Conservation (phyloP, 92 coral and sea anemone genomes). For the Palythoa grandiflora region DNA sequence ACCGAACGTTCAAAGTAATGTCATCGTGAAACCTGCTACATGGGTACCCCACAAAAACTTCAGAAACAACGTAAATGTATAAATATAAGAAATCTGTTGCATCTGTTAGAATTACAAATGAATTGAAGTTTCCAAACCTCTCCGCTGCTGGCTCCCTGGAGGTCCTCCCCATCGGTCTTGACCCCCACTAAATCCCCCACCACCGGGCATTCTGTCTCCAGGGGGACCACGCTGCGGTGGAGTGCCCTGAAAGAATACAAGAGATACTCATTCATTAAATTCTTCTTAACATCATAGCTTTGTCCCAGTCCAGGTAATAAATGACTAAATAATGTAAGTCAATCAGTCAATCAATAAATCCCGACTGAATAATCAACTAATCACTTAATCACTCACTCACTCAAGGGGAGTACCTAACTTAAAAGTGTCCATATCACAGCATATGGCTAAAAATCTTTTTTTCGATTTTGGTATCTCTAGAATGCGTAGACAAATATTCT, state of each 20-base stretch:
- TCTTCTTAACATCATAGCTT: not conserved
- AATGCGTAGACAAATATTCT: too few relatives aligned
- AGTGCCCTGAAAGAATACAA: conserved; percentile 62
- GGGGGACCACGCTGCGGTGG: conserved; percentile 73
- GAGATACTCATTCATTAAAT: not conserved
- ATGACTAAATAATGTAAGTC: not conserved
- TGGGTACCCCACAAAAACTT: too few relatives aligned
- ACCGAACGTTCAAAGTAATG: too few relatives aligned
- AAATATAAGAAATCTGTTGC: too few relatives aligned
- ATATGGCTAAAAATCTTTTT: too few relatives aligned
- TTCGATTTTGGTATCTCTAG: too few relatives aligned
- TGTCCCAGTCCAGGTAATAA: not conserved
- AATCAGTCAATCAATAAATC: not conserved
- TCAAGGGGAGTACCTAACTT: too few relatives aligned
- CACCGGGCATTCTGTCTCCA: conserved; percentile 73
- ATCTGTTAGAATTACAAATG: too few relatives aligned
- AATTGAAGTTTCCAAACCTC: conserved; percentile 57
- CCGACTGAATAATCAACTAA: not conserved
- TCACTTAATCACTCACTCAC: too few relatives aligned
- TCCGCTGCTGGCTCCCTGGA: conserved; percentile 76
- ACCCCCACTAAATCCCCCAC: conserved; percentile 82
- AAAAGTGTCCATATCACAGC: too few relatives aligned
- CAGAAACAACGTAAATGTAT: too few relatives aligned
- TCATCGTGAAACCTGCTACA: too few relatives aligned
- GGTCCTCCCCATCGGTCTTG: conserved; percentile 88